phyloP scores from a whole-genome alignment of 2,888 invertebrate species.

The Clusia tigrina region DNA sequence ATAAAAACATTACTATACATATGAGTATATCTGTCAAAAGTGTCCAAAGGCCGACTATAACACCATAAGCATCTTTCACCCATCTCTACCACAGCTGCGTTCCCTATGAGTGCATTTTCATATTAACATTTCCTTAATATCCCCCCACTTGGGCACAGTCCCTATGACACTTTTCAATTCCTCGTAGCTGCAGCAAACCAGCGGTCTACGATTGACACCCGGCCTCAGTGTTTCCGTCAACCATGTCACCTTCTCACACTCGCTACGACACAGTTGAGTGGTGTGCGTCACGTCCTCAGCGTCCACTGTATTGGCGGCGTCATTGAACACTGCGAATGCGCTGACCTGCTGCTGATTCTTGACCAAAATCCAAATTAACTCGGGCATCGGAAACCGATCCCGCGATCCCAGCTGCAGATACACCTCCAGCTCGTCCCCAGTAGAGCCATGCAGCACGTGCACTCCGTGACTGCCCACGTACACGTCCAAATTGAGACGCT shows the following conservation, averaged over 20 bases:
- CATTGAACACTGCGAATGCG: conserved; percentile 46
- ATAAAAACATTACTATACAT: too few relatives aligned
- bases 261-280: conserved; percentile 40
- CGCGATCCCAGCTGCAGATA: conserved; percentile 33
- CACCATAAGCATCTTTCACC: too few relatives aligned
- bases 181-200: background rate
- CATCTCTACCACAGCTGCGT: too few relatives aligned
- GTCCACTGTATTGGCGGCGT: conserved; percentile 29
- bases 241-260: conserved; percentile 48
- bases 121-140: background rate
- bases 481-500: conserved; percentile 38
- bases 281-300: background rate
- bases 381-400: conserved; percentile 47
- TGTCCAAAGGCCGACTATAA: too few relatives aligned
- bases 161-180: background rate
- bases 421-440: conserved; percentile 40
- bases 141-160: background rate
- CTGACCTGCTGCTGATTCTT: conserved; percentile 38
- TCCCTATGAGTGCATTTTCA: too few relatives aligned
- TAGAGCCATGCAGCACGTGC: conserved; percentile 32
- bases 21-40: too few relatives aligned
- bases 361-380: conserved; percentile 48
- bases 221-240: background rate
- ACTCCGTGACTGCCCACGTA: conserved; percentile 49
- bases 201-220: background rate